Percentiles rank a stretch among this genome's conserved stretches.
Conservation (phyloP, 2,888 invertebrate genomes). For the Leptinotarsa tumamoca region DNA sequence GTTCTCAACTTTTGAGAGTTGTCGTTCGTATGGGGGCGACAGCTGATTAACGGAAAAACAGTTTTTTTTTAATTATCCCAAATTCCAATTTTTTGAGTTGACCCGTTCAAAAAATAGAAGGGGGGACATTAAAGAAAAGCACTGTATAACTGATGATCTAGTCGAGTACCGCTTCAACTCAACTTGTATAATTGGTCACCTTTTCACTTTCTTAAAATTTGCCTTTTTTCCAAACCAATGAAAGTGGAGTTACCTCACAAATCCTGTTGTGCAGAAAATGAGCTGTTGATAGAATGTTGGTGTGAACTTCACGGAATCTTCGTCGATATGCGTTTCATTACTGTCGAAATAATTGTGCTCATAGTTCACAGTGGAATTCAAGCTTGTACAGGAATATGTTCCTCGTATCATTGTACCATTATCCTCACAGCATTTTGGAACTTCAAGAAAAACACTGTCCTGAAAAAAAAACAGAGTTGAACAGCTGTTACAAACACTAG, state of each 20-base stretch:
- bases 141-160: too few relatives aligned
- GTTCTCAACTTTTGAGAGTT: too few relatives aligned
- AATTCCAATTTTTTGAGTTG: too few relatives aligned
- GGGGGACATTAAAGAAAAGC: too few relatives aligned
- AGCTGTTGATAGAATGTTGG: not conserved
- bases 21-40: too few relatives aligned
- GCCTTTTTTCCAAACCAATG: too few relatives aligned
- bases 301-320: not conserved
- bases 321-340: constrained; percentile 18
- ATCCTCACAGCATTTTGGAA: not conserved
- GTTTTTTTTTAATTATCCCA: too few relatives aligned
- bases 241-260: not conserved
- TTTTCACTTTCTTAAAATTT: too few relatives aligned
- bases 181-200: too few relatives aligned
- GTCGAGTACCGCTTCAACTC: too few relatives aligned
- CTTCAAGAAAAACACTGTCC: not conserved
- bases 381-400: not conserved
- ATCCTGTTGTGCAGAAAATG: not conserved
- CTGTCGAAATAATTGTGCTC: constrained; percentile 9
- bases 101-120: too few relatives aligned
- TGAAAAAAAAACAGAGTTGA: not conserved
- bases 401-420: not conserved
- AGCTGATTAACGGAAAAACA: too few relatives aligned
- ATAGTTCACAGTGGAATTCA: not conserved
- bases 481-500: not conserved